Evolutionary conservation across 2,113 vertebrate genomes (phyloP), one percentile per base, ranked within the genome.

Genomic region (Melanerpes formicivorus): DNA sequence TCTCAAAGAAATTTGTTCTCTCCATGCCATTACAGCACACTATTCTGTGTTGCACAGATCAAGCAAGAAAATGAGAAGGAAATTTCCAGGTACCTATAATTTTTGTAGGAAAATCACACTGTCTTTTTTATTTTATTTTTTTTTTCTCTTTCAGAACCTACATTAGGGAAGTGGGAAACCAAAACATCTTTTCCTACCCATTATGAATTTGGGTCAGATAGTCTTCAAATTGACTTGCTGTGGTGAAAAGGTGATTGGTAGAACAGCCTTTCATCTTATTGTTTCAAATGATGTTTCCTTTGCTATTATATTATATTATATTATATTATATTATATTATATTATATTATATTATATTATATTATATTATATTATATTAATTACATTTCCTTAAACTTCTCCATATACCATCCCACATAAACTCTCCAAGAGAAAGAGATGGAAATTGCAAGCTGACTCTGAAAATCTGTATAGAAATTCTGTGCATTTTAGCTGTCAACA

Each of bases 201-300:
- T 55, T 37, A 54, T 14, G 25, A 93, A 77, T 74, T 94, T 63
- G 59, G 25, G 27, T 78, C 73, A 93, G 96, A 93, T 66, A 78
- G 46, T 81, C 59, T 96, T 84, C 96, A 89, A 96, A 94, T 94
- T 87, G 87, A 96, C 78, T 85, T 93, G 91, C 63, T 6, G 11
- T 52, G 42, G 80, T 89, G 70, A 90, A 96, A 92, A 93, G 67
- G 67, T 92, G 86, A 94, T 59, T 69, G 55, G 63, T 79, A 97
- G 75, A 95, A 77, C 64, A 95, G 88, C 93, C 71, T 27, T 89
- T 83, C 32, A 78, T 88, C 96, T 94, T 88, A 94, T 81, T 95
- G 74, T 93, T 98, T 95, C 78, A 95, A 96, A 96, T 87, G 14
- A 80, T 84, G 95, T 90, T 96, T 96, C 92, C 93, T 91, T 96